A percentile compares a stretch with the other conserved stretches of the same genome.
Evolutionary conservation across 2,113 vertebrate genomes (phyloP).

Genomic region (Bucco capensis): DNA sequence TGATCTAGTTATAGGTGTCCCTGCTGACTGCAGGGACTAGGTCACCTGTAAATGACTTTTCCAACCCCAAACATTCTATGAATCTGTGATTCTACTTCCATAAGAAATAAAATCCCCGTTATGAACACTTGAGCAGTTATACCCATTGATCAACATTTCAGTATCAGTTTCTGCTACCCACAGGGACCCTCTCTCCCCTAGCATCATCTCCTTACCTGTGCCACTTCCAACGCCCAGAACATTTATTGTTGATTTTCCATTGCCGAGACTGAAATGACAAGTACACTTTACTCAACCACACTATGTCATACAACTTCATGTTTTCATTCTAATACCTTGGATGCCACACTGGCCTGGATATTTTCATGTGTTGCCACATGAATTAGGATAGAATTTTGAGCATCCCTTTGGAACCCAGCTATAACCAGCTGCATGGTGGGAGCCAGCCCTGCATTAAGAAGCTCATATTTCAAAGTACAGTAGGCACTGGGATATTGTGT

Average conservation of each 20-base stretch:
- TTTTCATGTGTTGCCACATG: neutral
- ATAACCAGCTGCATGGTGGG: accelerated
- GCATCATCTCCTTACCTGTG: conserved; percentile 71
- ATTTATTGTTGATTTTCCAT: conserved; percentile 72
- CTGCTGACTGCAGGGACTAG: no score
- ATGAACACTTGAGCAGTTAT: neutral
- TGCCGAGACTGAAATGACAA: conserved; percentile 72
- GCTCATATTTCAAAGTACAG: neutral
- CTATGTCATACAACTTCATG: accelerated
- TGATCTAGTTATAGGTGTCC: no score
- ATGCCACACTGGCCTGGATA: accelerated
- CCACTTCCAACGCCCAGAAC: conserved; percentile 86
- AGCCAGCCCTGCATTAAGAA: neutral
- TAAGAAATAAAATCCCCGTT: no score
- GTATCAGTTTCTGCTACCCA: neutral
- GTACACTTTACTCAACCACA: neutral
- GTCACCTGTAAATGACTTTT: no score
- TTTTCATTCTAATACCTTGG: neutral
- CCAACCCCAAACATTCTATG: no score
- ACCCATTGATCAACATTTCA: neutral
- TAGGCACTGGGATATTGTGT: neutral
- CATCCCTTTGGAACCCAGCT: neutral
- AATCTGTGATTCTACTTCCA: neutral
- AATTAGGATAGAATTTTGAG: neutral
- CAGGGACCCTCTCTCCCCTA: accelerated